Evolutionary conservation across 1,140 invertebrate genomes (phyloP).

Genomic region (Polypedilum pembai): DNA sequence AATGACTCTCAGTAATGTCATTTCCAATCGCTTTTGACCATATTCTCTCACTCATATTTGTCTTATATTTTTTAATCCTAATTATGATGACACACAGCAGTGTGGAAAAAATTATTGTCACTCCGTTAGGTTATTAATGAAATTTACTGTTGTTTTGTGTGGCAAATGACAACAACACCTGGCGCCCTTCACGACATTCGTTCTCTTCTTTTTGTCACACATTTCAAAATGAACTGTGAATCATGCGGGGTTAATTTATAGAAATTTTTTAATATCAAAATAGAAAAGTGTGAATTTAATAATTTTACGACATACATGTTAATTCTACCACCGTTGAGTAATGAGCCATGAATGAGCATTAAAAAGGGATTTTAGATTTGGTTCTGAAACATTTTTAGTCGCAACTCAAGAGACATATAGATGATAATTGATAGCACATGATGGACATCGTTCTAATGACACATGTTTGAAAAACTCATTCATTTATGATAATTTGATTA

Average conservation of each 20-base stretch:
- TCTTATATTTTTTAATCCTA: conserved; percentile 5
- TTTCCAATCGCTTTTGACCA: not conserved
- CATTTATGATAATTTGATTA: conserved; percentile 14
- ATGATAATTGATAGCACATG: conserved; percentile 11
- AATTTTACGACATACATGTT: not conserved
- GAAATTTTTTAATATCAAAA: not conserved
- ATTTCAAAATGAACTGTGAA: not conserved
- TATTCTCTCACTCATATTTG: not conserved
- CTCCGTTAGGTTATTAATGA: not conserved
- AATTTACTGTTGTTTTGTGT: not conserved
- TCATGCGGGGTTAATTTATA: not conserved
- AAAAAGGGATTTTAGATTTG: not conserved
- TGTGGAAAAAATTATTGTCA: conserved; percentile 12
- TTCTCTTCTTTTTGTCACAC: not conserved
- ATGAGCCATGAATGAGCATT: not conserved
- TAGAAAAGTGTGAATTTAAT: conserved; percentile 8
- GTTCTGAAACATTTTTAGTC: not conserved
- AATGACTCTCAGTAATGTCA: not conserved
- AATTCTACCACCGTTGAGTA: not conserved
- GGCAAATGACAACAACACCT: not conserved
- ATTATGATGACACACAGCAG: not conserved
- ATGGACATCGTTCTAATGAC: not conserved
- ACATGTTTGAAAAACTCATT: not conserved
- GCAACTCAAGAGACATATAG: conserved; percentile 7
- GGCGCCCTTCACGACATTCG: not conserved